phyloP scores from a whole-genome alignment of 1,140 invertebrate genomes.

The Drosophila seguyi region DNA sequence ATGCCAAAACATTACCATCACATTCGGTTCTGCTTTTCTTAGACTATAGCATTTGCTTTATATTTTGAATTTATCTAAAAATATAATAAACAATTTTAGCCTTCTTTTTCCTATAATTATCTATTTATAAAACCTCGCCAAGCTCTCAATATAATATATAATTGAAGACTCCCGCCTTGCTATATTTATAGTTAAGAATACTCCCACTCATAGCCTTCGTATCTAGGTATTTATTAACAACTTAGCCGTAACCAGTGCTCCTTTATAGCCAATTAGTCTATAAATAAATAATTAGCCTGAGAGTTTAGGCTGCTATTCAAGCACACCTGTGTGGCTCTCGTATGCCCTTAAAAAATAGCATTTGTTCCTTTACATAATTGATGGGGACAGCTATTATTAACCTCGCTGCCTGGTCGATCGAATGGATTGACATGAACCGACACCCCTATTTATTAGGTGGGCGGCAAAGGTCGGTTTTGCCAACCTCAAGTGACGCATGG shows the following conservation, averaged over 20 bases:
- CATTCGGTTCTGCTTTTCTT: not conserved
- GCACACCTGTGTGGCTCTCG: conserved; percentile 16
- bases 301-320: conserved; percentile 10
- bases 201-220: not conserved
- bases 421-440: conserved; percentile 12
- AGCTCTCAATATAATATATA: not conserved
- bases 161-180: too few relatives aligned
- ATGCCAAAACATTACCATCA: not conserved
- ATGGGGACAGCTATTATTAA: conserved; percentile 26
- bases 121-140: not conserved
- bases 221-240: not conserved
- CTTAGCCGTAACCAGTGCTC: not conserved
- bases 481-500: conserved; percentile 12
- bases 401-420: conserved; percentile 4
- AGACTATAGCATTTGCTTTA: not conserved
- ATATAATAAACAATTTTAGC: too few relatives aligned
- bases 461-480: not conserved
- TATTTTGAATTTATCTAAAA: too few relatives aligned
- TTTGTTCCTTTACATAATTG: conserved; percentile 13
- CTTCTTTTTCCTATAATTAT: not conserved
- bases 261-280: not conserved
- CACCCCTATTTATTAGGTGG: conserved; percentile 15
- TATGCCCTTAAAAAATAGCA: not conserved
- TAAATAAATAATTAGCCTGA: conserved; percentile 21
- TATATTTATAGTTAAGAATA: not conserved